Evolutionary conservation across 2,113 vertebrate species (phyloP).

Genomic region (Periophthalmus modestus): DNA sequence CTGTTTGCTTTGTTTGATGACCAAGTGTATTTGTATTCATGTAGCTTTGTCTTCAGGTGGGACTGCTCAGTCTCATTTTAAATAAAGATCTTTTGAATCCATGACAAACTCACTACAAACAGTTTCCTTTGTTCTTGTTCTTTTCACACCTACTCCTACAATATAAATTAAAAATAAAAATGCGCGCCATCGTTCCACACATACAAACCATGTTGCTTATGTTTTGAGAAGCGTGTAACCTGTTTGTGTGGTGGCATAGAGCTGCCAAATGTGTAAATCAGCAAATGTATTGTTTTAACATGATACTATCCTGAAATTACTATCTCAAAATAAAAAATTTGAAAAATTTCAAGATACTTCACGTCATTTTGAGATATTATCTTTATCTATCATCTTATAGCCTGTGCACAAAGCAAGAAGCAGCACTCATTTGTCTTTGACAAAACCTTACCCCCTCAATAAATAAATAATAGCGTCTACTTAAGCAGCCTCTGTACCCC

Average conservation of each 20-base stretch:
- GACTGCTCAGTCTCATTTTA: background rate
- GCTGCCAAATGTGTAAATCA: too few species aligned
- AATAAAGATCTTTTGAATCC: background rate
- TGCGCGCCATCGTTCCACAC: background rate
- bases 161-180: slow-evolving; percentile 5
- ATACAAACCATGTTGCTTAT: background rate
- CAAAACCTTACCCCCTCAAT: too few species aligned
- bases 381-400: too few species aligned
- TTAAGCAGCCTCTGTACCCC: too few species aligned
- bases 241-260: background rate
- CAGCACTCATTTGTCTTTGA: too few species aligned
- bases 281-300: too few species aligned
- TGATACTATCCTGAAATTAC: too few species aligned
- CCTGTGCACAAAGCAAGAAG: too few species aligned
- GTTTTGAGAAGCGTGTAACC: background rate
- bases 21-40: background rate
- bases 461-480: too few species aligned
- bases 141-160: slow-evolving; percentile 11
- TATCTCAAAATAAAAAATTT: too few species aligned
- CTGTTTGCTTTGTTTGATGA: slow-evolving; percentile 2
- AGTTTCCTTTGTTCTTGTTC: background rate
- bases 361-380: too few species aligned
- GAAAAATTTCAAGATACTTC: too few species aligned
- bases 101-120: background rate
- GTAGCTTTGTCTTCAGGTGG: background rate